Percentiles rank a stretch among this genome's conserved stretches.
phyloP scores from a whole-genome alignment of 2,113 vertebrate species.

The Corydoras sp. region DNA sequence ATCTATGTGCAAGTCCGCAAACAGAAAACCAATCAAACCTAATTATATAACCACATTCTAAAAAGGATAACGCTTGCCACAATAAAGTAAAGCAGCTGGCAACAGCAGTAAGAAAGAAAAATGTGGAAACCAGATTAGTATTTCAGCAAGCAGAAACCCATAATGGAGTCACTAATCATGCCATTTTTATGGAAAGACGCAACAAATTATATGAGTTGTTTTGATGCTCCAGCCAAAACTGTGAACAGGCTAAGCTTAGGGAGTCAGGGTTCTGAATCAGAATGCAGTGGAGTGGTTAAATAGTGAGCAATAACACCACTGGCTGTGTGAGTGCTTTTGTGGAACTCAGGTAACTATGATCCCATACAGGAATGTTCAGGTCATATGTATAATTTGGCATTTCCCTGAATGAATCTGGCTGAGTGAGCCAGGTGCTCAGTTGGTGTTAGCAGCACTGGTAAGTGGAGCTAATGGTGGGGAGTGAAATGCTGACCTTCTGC shows the following conservation, averaged over 20 bases:
- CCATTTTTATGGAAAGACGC: background rate
- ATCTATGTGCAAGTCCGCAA: background rate
- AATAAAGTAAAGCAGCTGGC: background rate
- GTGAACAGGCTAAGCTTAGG: background rate
- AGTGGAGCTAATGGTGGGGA: background rate
- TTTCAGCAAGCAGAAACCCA: background rate
- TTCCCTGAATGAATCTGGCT: background rate
- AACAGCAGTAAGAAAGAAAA: background rate
- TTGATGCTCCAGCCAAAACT: background rate
- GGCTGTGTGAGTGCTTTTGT: background rate
- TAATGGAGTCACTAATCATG: background rate
- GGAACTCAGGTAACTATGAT: background rate
- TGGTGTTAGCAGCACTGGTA: slow-evolving; percentile 2
- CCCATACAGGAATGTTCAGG: background rate
- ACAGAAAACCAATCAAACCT: background rate
- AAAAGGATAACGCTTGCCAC: background rate
- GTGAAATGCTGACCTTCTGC: slow-evolving; percentile 77
- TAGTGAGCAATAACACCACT: background rate
- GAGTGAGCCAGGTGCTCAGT: slow-evolving; percentile 3
- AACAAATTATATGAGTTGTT: background rate
- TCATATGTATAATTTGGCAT: slow-evolving; percentile 17
- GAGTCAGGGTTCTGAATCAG: background rate
- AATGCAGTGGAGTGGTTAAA: background rate
- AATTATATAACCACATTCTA: background rate
- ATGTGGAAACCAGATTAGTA: background rate